phyloP scores from a whole-genome alignment of 2,113 vertebrate genomes.

The Kryptolebias marmoratus region DNA sequence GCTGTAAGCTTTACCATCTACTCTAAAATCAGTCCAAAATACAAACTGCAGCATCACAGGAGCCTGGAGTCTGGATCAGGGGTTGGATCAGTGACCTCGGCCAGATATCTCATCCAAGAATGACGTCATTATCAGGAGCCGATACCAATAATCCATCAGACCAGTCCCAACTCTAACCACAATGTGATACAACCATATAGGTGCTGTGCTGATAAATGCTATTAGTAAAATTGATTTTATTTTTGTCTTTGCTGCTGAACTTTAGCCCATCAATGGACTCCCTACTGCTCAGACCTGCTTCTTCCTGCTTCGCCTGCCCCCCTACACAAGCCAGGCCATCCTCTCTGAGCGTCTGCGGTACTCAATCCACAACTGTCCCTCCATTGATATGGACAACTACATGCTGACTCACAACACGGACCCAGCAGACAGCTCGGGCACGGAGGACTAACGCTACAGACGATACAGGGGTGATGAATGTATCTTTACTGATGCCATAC shows the following conservation, averaged over 20 bases:
- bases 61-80: too few relatives aligned
- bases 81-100: too few relatives aligned
- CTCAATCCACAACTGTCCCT: conserved; percentile 86
- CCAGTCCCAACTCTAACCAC: too few relatives aligned
- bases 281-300: conserved; percentile 87
- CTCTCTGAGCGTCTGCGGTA: conserved; percentile 84
- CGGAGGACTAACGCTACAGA: conserved; percentile 73
- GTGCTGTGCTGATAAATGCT: background rate
- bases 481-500: conserved; percentile 73
- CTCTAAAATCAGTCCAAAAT: too few relatives aligned
- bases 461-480: conserved; percentile 67
- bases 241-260: background rate
- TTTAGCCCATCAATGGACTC: conserved; percentile 83
- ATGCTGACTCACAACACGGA: conserved; percentile 86
- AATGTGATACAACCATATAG: too few relatives aligned
- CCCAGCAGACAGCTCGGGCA: conserved; percentile 79
- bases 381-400: conserved; percentile 88
- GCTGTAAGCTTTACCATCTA: too few relatives aligned
- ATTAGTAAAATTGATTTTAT: background rate
- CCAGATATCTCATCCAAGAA: too few relatives aligned
- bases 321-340: conserved; percentile 82
- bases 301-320: conserved; percentile 84
- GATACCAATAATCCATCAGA: too few relatives aligned
- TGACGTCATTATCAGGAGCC: too few relatives aligned
- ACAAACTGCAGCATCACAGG: too few relatives aligned